Base-by-base conservation (phyloP, 2,113 vertebrate genomes). In the Gulo gulo region DNA sequence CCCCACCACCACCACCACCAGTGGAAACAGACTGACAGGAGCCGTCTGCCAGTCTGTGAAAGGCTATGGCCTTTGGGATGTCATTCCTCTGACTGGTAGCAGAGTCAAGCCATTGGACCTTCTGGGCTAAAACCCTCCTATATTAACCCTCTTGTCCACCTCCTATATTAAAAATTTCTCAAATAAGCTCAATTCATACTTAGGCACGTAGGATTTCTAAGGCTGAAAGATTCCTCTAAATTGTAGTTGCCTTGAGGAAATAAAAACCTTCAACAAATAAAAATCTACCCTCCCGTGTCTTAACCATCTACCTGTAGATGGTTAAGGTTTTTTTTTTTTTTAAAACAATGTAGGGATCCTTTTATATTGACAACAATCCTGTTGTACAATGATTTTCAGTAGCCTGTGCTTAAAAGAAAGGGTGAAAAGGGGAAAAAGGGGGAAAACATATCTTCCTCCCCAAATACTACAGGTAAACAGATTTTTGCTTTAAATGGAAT, bases 191-290 rank as follows among this genome's bases (percentile, higher is more conserved):
- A 94, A 69, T 93, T 65, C n/a, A 1, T 88, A 88, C 88, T 88
- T 95, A 95, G 86, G 26, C 55, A 78, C 1, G 0, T 34, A 91
- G 26, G 71, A 36, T 97, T 97, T 83, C 97, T 94, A 88, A 97
- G 81, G 78, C 91, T 93, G 79, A 92, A 52, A 74, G 85, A 91
- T 79, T 93, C 34, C 82, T 96, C 91, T 96, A 93, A 97, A 95
- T 93, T 94, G 91, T 96, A 94, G 73, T 55, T 96, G 88, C 95
- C 95, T 96, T 85, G 81, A 97, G 76, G 98, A 98, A 95, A 91
- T 74, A 88, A 97, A 97, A 97, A 61, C n/a, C 93, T 94, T 95
- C 85, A 97, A 69, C 88, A 95, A 98, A 98, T 97, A 97, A 95
- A 96, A 97, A 88, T 69, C 94, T 95, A 20, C 39, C 61, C 73